A percentile compares a stretch with the other conserved stretches of the same genome.
Evolutionary conservation across 2,888 invertebrate species (phyloP).

Genomic region (Elegia similella): DNA sequence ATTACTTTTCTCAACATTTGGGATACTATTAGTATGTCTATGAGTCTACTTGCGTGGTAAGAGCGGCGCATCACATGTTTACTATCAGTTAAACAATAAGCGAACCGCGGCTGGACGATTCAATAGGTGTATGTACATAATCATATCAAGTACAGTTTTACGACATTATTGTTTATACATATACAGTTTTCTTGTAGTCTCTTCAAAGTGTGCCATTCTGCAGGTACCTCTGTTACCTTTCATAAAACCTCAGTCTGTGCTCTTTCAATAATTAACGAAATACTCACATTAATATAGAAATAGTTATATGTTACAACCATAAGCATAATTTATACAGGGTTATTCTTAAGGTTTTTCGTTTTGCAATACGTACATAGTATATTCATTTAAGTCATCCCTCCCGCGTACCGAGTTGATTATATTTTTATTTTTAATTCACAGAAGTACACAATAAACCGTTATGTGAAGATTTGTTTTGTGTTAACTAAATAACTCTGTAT

Average conservation of each 20-base stretch:
- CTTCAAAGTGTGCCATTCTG: slow-evolving; percentile 74
- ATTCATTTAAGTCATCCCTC: slow-evolving; percentile 28
- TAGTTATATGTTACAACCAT: slow-evolving; percentile 68
- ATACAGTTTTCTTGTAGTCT: slow-evolving; percentile 66
- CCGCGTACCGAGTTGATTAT: slow-evolving; percentile 25
- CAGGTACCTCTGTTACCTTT: slow-evolving; percentile 70
- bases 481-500: slow-evolving; percentile 73
- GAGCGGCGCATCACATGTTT: not conserved
- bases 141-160: slow-evolving; percentile 76
- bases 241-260: slow-evolving; percentile 69
- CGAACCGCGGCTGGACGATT: slow-evolving; percentile 39
- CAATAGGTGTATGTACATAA: slow-evolving; percentile 60
- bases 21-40: slow-evolving; percentile 37
- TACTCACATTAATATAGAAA: slow-evolving; percentile 72
- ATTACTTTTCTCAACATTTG: slow-evolving; percentile 34
- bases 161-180: slow-evolving; percentile 64
- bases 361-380: slow-evolving; percentile 41
- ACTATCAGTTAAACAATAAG: slow-evolving; percentile 24
- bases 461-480: slow-evolving; percentile 25
- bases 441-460: slow-evolving; percentile 25
- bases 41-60: slow-evolving; percentile 24
- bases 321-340: slow-evolving; percentile 81
- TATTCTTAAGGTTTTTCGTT: slow-evolving; percentile 65
- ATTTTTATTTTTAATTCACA: slow-evolving; percentile 15
- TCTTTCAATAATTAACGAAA: slow-evolving; percentile 70